Percentiles rank a stretch among this genome's conserved stretches.
Evolutionary conservation across 2,113 vertebrate genomes (phyloP).

Genomic region (Madoqua kirkii): DNA sequence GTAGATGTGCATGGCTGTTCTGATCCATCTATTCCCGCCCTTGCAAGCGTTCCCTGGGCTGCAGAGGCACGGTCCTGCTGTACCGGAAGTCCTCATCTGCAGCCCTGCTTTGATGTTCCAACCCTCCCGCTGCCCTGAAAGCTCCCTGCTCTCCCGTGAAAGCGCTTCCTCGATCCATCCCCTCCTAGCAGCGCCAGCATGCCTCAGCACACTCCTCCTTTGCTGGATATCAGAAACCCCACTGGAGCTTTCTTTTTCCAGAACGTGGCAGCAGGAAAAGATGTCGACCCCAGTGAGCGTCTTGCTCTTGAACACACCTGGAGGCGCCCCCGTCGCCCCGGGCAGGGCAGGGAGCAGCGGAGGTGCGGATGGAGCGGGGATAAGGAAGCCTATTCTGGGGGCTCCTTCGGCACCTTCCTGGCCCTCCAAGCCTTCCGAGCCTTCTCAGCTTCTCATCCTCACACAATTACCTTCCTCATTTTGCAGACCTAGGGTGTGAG

Average conservation of each 20-base stretch:
- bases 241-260: background rate
- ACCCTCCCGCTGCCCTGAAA: background rate
- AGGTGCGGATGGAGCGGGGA: background rate
- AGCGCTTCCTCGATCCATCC: background rate
- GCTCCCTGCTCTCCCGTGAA: background rate
- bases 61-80: fast-evolving
- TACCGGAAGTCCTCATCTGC: background rate
- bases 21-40: background rate
- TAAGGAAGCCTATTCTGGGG: too few species aligned
- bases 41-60: background rate
- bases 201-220: background rate
- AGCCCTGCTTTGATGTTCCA: background rate
- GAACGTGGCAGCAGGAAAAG: background rate
- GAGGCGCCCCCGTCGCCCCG: background rate
- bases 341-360: background rate
- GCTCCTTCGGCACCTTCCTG: background rate
- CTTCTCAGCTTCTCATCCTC: background rate
- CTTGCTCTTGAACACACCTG: background rate
- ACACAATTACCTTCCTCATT: background rate
- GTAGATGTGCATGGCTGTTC: background rate
- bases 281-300: background rate
- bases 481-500: constrained; percentile 16
- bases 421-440: background rate
- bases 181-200: background rate
- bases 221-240: background rate